Evolutionary conservation across 1,140 invertebrate genomes (phyloP).

Genomic region (Cherax destructor): DNA sequence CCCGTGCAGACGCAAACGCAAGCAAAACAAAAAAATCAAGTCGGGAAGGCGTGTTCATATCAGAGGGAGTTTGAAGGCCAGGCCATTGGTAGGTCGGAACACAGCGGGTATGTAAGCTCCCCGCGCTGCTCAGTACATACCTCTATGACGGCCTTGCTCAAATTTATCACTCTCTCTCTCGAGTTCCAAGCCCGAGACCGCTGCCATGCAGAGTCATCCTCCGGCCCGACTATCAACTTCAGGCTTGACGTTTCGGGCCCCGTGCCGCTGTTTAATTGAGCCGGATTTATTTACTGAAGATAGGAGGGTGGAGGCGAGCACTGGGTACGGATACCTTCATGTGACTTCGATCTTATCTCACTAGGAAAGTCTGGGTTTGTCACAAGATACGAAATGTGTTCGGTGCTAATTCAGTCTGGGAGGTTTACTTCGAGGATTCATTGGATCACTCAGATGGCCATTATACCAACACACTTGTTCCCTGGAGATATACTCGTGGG

Average conservation of each 20-base stretch:
- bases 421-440: constrained; percentile 19
- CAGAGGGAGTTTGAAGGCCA: neutral
- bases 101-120: constrained; percentile 32
- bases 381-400: constrained; percentile 32
- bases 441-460: constrained; percentile 25
- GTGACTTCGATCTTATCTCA: constrained; percentile 49
- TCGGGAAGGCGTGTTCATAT: neutral
- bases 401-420: neutral
- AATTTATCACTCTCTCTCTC: constrained; percentile 53
- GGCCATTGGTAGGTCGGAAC: constrained; percentile 25
- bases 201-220: constrained; percentile 28
- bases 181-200: constrained; percentile 30
- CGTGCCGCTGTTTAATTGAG: constrained; percentile 44
- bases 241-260: constrained; percentile 8
- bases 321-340: constrained; percentile 36
- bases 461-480: neutral
- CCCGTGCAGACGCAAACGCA: neutral
- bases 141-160: constrained; percentile 50
- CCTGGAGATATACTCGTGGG: neutral
- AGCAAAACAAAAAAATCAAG: neutral
- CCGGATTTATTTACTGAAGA: constrained; percentile 39
- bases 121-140: constrained; percentile 53
- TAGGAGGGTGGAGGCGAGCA: neutral
- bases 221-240: constrained; percentile 3
- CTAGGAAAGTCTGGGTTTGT: constrained; percentile 20